Base-by-base conservation (phyloP, 2,113 vertebrate species). In the Suncus etruscus region DNA sequence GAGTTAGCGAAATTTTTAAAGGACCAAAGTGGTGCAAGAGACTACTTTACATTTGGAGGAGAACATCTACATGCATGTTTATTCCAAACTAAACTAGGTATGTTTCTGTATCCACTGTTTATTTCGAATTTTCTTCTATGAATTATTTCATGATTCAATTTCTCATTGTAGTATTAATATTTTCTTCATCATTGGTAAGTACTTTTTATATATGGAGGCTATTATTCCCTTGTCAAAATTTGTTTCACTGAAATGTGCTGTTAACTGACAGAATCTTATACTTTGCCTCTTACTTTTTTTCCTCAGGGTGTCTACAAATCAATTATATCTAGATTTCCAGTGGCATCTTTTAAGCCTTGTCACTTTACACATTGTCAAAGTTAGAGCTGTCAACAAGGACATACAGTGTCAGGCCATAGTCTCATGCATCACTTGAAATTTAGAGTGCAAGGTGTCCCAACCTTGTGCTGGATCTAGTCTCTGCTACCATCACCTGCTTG, bases 191-290 rank as follows among this genome's bases (percentile, higher is more conserved):
- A 66, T 85, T 94, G 88, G 10, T 80, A 81, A 86, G 31, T 83
- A 58, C 94, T 95, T 91, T 96, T 96, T 90, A 75, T 81, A 83
- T 94, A 65, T 78, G 80, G 93, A 90, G 24, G 80, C 31, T 70
- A 45, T 65, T 3, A 24, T 69, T 87, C 11, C 8, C 63, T 69
- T 88, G 32, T 77, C 72, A 91, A 39, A 61, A 66, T 86, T 87
- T 82, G 48, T 72, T 92, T 79, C n/a, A 85, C 27, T 79, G 22
- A 93, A 81, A 86, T 84, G 84, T 94, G 29, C 69, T 90, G 72
- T 74, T 88, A 51, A 48, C 89, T 95, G 75, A 91, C 78, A 90
- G 61, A 89, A 84, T 63, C 16, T 90, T 65, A 51, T 95, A 27
- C 48, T 65, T 48, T 61, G 9, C 11, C 10, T 89, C 65, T 90